Base-by-base conservation (phyloP, 2,113 vertebrate species). In the Malurus elegans region DNA sequence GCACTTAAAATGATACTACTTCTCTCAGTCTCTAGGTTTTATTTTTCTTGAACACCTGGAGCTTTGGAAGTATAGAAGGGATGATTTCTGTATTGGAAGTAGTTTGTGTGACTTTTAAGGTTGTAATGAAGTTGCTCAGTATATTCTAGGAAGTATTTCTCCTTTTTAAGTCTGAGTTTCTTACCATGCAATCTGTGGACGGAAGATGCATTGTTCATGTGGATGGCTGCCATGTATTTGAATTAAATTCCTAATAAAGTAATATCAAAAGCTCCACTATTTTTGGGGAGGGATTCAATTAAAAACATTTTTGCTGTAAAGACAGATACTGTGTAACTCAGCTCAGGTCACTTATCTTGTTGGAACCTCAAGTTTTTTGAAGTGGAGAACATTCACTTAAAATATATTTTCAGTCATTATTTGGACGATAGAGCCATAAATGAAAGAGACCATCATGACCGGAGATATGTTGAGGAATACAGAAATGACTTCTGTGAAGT, bases 361-460 rank as follows among this genome's bases (percentile, higher is more conserved):
- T 96, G 95, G 95, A 96, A 95, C 86, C 65, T 78, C 86, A 84
- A 95, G 92, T 96, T 93, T 92, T 90, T 90, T 82, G 95, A 95
- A 97, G 93, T 92, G 95, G 96, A 95, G 75, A 97, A 95, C 95
- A 96, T 96, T 93, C 93, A 94, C 90, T 97, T 96, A 92, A 92
- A 94, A 97, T 98, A 93, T 98, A 90, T 97, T 98, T 97, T 91
- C 97, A 98, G 98, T 97, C 97, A 98, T 97, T 98, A 97, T 95
- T 98, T 98, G 97, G 98, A 98, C 89, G 95, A 97, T 96, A 97
- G 97, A 97, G 94, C 97, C 92, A 96, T 98, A 97, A 97, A 97
- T 96, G 98, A 97, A 95, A 98, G 98, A 97, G 98, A 98, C 85
- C 97, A 96, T 91, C 98, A 97, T 97, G 98, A 98, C 90, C 97